Evolutionary conservation across 2,113 vertebrate species (phyloP), one percentile per base, ranked within the genome.

Genomic region (Beaufortia kweichowensis): DNA sequence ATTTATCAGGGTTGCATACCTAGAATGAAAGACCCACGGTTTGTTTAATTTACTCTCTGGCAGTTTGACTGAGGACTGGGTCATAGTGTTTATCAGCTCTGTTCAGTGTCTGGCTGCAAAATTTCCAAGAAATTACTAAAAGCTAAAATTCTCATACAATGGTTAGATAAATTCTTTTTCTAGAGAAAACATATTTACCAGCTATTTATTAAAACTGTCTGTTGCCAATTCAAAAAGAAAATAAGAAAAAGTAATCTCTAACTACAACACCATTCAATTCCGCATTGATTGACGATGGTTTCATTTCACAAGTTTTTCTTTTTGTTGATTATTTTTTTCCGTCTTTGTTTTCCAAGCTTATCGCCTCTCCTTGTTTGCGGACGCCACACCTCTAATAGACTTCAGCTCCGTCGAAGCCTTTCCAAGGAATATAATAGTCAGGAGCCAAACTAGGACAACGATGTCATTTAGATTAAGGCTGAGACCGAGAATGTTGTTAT

Each of bases 401-500:
- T 55, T 11, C 15, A 55, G 29, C 48, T 23, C 33, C 53, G 29
- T 14, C 4, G 21, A 23, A 41, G 61, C 77, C 64, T 59, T 67
- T 59, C 48, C 39, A 15, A 57, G 62, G 63, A 73, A 65, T 59
- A 33, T 79, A 60, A 73, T 55, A 74, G 60, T 59, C 69, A 43
- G 66, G 10, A 57, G 69, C 82, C 81, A 79, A 90, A 91, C 83
- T 88, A 87, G 89, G 89, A 84, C 89, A 89, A 86, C 84, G 86
- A 89, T 90, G 86, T 86, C 85, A 90, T 90, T 91, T 88, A 90
- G 87, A 90, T 90, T 86, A 90, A 85, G 73, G 71, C 87, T 86
- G 87, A 86, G 85, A 82, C 85, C 82, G 84, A 84, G 84, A 79
- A 79, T 76, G 83, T 81, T 87, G 86, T 88, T 86, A 88, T 86